Base-by-base conservation (phyloP, 2,797 vertebrate species). In the Oryzias dopingdopingensis region DNA sequence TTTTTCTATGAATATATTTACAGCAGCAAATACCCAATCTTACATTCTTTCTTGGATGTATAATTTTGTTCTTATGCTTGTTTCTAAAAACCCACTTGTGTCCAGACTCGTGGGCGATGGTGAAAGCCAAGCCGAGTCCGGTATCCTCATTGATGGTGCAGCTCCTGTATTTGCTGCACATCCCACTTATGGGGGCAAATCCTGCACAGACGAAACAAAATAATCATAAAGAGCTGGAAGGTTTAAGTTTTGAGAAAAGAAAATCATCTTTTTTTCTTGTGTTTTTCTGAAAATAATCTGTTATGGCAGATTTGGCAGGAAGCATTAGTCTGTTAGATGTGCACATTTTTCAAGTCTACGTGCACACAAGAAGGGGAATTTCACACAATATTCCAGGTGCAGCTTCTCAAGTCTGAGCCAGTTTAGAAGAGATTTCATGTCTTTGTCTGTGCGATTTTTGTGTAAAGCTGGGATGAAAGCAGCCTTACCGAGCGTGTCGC, bases 91-190 rank as follows among this genome's bases (percentile, higher is more conserved):
- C 95, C 72, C 93, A 99, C 97, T 98, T 99, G 90, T 99, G 97
- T 74, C 97, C 97, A 45, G 97, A 99, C 74, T 99, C 97, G 2
- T 99, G 97, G 43, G 97, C 97, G 22, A 99, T 96, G 66, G 97
- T 99, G 83, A 98, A 99, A 16, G 97, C 97, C 51, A 99, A 83
- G 42, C 96, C 96, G 24, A 99, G 93, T 14, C 97, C 97, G 0
- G 97, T 98, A 48, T 99, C 97, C 81, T 99, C 97, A 23, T 99
- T 99, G 86, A 99, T 98, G 73, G 97, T 99, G 54, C 97, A 99
- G 8, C 97, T 99, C 32, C 97, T 93, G 86, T 97, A 95, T 75
- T 97, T 98, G 77, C 95, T 98, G 86, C 97, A 99, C 97, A 99
- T 99, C 6, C 97, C 97, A 70, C 96, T 99, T 84, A 99, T 99